phyloP scores from a whole-genome alignment of 1,140 invertebrate genomes.

The Caenorhabditis briggsae region DNA sequence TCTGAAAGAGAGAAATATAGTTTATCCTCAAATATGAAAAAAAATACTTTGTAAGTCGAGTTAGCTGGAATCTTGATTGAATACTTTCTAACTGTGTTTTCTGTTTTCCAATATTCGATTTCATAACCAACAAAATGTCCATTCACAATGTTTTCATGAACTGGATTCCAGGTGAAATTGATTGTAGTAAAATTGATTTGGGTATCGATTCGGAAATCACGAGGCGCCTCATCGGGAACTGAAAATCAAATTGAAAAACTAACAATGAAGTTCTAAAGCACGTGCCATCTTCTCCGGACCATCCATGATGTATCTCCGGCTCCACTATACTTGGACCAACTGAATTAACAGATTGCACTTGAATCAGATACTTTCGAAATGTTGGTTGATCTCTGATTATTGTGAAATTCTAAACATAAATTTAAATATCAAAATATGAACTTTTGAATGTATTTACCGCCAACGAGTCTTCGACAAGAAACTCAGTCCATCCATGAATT shows the following conservation, averaged over 20 bases:
- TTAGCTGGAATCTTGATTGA: constrained; percentile 27
- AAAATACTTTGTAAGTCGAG: constrained; percentile 20
- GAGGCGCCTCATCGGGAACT: constrained; percentile 70
- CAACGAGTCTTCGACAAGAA: constrained; percentile 82
- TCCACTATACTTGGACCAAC: constrained; percentile 88
- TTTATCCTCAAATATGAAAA: background rate
- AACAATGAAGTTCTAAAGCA: too few species aligned
- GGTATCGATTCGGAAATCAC: constrained; percentile 64
- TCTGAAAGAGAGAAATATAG: background rate
- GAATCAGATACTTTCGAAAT: constrained; percentile 90
- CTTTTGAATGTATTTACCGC: constrained; percentile 64
- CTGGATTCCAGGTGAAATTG: constrained; percentile 70
- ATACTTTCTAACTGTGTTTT: constrained; percentile 62
- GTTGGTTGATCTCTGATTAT: constrained; percentile 88
- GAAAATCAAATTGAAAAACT: constrained; percentile 62
- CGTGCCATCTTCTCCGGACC: constrained; percentile 95
- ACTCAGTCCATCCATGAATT: constrained; percentile 81
- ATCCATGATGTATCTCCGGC: constrained; percentile 87
- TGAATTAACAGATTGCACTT: constrained; percentile 91
- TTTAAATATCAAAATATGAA: background rate
- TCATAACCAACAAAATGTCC: constrained; percentile 75
- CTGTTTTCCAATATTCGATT: constrained; percentile 71
- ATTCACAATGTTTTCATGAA: constrained; percentile 64
- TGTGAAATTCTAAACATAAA: constrained; percentile 72
- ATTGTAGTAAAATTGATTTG: constrained; percentile 71